phyloP scores from a whole-genome alignment of 1,140 invertebrate species.

The Bathynomus jamesi region DNA sequence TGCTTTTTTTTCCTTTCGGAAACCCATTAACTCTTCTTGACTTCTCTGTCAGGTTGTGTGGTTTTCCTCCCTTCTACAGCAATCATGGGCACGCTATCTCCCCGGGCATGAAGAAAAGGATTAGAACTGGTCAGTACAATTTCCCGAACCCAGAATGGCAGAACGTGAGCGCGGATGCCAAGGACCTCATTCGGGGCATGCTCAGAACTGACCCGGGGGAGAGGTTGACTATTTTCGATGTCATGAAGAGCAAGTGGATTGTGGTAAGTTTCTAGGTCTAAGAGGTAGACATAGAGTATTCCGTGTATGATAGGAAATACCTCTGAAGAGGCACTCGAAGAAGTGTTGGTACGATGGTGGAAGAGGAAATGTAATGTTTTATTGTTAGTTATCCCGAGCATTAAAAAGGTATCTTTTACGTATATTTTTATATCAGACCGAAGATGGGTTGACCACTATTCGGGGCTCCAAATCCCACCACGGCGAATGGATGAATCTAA shows the following conservation, averaged over 20 bases:
- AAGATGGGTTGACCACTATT: too few relatives aligned
- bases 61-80: slow-evolving; percentile 97
- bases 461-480: too few relatives aligned
- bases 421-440: too few relatives aligned
- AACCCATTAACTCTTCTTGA: not conserved
- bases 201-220: slow-evolving; percentile 85
- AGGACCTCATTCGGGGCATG: slow-evolving; percentile 89
- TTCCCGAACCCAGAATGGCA: slow-evolving; percentile 95
- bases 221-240: slow-evolving; percentile 79
- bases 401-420: too few relatives aligned
- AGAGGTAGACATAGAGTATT: too few relatives aligned
- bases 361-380: too few relatives aligned
- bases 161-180: slow-evolving; percentile 85
- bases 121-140: slow-evolving; percentile 86
- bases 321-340: too few relatives aligned
- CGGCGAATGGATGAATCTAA: too few relatives aligned
- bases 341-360: too few relatives aligned
- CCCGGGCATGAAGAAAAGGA: slow-evolving; percentile 98
- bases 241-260: slow-evolving; percentile 85
- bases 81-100: slow-evolving; percentile 94
- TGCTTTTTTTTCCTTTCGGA: not conserved
- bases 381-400: too few relatives aligned
- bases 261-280: too few relatives aligned
- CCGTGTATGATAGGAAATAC: too few relatives aligned
- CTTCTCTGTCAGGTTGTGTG: slow-evolving; percentile 64